These are phyloP conservation scores for Ardeotis arabs DNA, from an alignment of 2,113 vertebrate genomes.

Conservation along the genomic window DNA sequence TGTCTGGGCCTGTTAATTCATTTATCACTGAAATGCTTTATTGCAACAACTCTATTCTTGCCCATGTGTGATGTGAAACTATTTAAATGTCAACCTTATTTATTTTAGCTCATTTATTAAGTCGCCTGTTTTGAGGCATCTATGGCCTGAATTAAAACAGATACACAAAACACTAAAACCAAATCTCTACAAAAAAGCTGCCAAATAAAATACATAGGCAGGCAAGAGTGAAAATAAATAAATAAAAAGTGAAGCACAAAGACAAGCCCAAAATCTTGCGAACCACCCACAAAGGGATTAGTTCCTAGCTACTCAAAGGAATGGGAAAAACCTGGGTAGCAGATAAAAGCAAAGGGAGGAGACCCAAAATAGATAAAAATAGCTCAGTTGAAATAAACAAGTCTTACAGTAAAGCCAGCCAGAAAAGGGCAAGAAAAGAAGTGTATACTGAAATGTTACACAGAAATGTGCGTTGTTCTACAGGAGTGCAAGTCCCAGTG, in stretches of 20 bases:
- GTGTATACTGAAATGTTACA: background rate
- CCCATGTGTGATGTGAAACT: background rate
- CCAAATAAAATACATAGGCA: conserved; percentile 14
- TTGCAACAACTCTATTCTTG: conserved; percentile 1
- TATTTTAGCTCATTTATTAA: conserved; percentile 27
- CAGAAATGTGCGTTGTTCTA: background rate
- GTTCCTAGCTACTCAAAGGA: background rate
- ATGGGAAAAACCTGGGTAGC: background rate
- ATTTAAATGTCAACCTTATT: conserved; percentile 24
- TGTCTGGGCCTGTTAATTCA: background rate
- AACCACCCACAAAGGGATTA: conserved; percentile 36
- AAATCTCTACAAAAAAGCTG: background rate
- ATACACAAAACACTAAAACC: background rate
- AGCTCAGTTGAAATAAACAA: conserved; percentile 1
- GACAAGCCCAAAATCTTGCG: background rate
- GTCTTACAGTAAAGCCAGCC: background rate
- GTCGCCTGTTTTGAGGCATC: background rate
- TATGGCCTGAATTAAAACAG: conserved; percentile 8
- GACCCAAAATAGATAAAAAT: background rate
- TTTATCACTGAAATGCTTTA: conserved; percentile 22
- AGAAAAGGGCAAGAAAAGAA: background rate
- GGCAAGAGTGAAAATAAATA: background rate
- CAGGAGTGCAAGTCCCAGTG: background rate
- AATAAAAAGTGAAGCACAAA: background rate
- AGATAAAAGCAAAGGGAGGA: background rate